These are phyloP conservation scores for Metaphire vulgaris DNA, from an alignment of 1,140 invertebrate species.

Conservation along the genomic window DNA sequence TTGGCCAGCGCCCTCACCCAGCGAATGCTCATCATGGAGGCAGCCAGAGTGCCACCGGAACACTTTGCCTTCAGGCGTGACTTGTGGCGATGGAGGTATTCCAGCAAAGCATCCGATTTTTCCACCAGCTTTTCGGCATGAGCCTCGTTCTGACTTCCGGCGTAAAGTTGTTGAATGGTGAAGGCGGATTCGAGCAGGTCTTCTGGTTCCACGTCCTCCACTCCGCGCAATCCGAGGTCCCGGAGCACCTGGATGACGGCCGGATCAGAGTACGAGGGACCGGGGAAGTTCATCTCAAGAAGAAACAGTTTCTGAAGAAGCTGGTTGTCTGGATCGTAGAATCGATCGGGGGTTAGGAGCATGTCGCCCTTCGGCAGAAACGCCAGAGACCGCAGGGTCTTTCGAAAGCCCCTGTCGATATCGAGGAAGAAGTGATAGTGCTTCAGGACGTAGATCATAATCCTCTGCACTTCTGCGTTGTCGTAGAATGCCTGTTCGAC, in stretches of 20 bases:
- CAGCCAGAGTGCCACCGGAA: constrained; percentile 10
- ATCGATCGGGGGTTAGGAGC: constrained; percentile 21
- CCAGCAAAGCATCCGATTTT: constrained; percentile 25
- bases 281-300: constrained; percentile 27
- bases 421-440: constrained; percentile 24
- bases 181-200: constrained; percentile 23
- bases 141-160: background rate
- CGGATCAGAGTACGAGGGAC: constrained; percentile 13
- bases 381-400: constrained; percentile 13
- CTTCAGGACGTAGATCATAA: constrained; percentile 23
- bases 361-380: constrained; percentile 26
- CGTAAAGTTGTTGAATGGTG: constrained; percentile 10
- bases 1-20: constrained; percentile 20
- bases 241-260: constrained; percentile 14
- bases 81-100: constrained; percentile 15
- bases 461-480: constrained; percentile 10
- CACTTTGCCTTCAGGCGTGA: constrained; percentile 10
- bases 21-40: constrained; percentile 14
- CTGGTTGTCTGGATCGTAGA: constrained; percentile 29
- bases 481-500: constrained; percentile 16
- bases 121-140: background rate
- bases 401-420: background rate
- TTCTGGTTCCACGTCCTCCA: constrained; percentile 23
- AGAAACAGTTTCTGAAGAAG: constrained; percentile 20
- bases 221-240: constrained; percentile 24